A percentile compares a stretch with the other conserved stretches of the same genome.
These are phyloP conservation scores for Sebastes hubbsi DNA, from an alignment of 2,797 vertebrate species.

Conservation along the genomic window DNA sequence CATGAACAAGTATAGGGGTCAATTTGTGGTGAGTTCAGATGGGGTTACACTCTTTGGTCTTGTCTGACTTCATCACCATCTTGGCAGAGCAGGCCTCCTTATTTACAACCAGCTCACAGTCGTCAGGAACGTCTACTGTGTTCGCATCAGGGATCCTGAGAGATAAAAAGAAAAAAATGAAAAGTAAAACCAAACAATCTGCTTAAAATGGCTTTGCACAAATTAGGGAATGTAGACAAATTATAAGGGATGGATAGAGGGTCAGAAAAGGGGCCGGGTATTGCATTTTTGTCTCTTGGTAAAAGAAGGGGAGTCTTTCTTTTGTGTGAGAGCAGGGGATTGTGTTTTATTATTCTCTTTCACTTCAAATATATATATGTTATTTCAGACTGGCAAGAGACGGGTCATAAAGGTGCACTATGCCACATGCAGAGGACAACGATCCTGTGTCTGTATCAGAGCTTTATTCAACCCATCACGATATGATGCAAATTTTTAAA, in stretches of 20 bases:
- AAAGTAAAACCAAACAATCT: neutral
- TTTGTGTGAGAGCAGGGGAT: neutral
- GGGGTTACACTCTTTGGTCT: constrained; percentile 28
- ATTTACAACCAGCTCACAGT: constrained; percentile 57
- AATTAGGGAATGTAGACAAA: neutral
- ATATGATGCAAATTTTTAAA: too few species aligned
- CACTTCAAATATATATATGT: neutral
- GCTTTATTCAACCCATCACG: too few species aligned
- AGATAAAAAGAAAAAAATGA: neutral
- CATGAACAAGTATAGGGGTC: too few species aligned
- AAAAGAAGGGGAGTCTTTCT: neutral
- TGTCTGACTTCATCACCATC: constrained; percentile 47
- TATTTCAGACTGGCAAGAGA: neutral
- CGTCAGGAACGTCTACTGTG: neutral
- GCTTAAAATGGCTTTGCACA: neutral
- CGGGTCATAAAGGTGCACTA: neutral
- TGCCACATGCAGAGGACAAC: neutral
- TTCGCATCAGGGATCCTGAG: constrained; percentile 9
- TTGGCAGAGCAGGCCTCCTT: constrained; percentile 44
- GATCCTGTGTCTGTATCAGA: too few species aligned
- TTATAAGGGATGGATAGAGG: neutral
- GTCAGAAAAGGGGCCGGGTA: neutral
- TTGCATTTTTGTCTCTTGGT: neutral
- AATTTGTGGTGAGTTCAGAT: neutral
- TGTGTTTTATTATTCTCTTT: neutral